Conservation (phyloP, 2,888 invertebrate genomes). For the Athrips mouffetella region DNA sequence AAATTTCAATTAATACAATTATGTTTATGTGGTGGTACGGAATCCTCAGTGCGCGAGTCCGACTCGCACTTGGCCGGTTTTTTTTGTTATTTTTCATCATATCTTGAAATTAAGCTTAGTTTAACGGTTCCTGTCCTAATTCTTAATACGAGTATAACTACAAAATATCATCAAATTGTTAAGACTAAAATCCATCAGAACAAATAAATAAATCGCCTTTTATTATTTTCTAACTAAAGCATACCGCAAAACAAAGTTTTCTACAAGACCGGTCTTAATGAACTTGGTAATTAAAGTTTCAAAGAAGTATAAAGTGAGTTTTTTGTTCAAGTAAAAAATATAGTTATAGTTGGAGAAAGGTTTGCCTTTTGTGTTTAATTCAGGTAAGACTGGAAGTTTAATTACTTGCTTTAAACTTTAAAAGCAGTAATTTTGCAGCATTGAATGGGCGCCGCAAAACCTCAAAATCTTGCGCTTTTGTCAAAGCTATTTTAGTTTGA, state of each 20-base stretch:
- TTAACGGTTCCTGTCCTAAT: background rate
- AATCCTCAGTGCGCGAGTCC: no score
- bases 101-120: no score
- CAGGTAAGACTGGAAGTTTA: background rate
- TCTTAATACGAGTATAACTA: background rate
- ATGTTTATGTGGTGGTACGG: no score
- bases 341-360: background rate
- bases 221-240: slow-evolving; percentile 3
- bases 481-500: no score
- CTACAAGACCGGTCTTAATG: slow-evolving; percentile 9
- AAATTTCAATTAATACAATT: no score
- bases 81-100: no score
- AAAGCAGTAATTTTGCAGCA: background rate
- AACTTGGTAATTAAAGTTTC: slow-evolving; percentile 12
- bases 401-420: background rate
- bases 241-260: slow-evolving; percentile 9
- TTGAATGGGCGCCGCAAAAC: no score
- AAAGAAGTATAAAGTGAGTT: slow-evolving; percentile 4
- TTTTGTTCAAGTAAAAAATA: slow-evolving; percentile 7
- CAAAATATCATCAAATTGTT: background rate
- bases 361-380: background rate
- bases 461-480: no score
- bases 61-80: no score
- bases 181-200: no score
- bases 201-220: no score